These are phyloP conservation scores for Smutsia temminckii DNA, from an alignment of 2,797 vertebrate species.

Conservation along the genomic window DNA sequence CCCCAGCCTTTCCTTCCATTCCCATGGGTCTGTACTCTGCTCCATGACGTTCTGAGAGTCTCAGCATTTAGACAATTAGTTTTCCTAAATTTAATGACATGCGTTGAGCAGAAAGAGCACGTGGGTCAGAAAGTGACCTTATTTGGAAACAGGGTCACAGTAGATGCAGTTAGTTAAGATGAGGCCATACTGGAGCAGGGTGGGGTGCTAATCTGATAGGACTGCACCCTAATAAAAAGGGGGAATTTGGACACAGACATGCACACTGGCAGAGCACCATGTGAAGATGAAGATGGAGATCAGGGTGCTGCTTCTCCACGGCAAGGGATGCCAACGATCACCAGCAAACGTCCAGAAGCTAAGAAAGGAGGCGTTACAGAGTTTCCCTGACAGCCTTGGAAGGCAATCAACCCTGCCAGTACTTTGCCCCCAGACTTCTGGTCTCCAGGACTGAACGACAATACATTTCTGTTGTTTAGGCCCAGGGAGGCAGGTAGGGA, in stretches of 20 bases:
- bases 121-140: not conserved
- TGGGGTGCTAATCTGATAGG: not conserved
- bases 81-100: not conserved
- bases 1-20: not conserved
- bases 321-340: not conserved
- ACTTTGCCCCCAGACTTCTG: not conserved
- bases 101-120: not conserved
- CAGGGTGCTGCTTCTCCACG: not conserved
- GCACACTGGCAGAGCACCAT: not conserved
- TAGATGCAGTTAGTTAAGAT: not conserved
- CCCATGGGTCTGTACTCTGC: too few relatives aligned
- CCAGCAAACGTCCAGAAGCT: not conserved
- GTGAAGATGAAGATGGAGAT: not conserved
- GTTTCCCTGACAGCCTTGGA: not conserved
- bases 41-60: not conserved
- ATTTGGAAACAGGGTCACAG: not conserved
- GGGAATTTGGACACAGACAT: not conserved
- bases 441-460: not conserved
- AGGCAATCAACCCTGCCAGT: not conserved
- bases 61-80: too few relatives aligned
- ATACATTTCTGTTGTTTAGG: not conserved
- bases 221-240: not conserved
- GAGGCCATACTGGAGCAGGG: not conserved
- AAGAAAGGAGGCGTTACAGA: not conserved
- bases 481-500: not conserved